Percentiles rank a stretch among this genome's conserved stretches.
Conservation (phyloP, 2,797 vertebrate genomes). For the Lepidocolaptes lacrymiger region DNA sequence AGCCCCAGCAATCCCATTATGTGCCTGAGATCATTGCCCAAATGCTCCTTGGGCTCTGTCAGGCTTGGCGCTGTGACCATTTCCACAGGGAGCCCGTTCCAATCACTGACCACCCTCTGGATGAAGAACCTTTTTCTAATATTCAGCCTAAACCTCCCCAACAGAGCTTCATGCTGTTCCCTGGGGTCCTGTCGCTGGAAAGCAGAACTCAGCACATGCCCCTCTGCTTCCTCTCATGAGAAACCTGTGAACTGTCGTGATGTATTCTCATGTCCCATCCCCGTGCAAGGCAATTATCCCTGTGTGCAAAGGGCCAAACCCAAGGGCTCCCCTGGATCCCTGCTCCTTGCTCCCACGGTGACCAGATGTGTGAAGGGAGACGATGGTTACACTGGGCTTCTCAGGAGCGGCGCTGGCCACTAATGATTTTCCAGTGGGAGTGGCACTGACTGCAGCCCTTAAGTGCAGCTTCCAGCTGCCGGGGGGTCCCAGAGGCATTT, state of each 20-base stretch:
- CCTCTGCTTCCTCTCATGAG: not conserved
- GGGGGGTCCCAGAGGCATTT: not conserved
- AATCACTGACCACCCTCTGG: not conserved
- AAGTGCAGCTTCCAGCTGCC: not conserved
- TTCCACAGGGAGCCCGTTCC: not conserved
- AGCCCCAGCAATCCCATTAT: not conserved
- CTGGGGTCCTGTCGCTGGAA: fast-evolving
- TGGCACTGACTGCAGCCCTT: not conserved
- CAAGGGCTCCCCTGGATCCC: not conserved
- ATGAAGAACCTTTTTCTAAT: not conserved
- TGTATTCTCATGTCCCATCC: not conserved
- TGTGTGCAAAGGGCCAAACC: not conserved
- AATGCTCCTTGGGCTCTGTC: not conserved
- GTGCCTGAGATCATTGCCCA: not conserved
- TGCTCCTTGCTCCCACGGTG: not conserved
- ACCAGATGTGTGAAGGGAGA: not conserved
- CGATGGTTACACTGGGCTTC: not conserved
- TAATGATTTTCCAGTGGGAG: not conserved
- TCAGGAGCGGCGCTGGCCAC: not conserved
- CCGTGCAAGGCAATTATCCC: not conserved
- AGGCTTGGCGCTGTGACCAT: not conserved
- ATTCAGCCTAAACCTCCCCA: not conserved
- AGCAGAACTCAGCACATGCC: not conserved
- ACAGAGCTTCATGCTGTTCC: not conserved
- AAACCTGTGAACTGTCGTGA: not conserved